Conservation (phyloP, 2,113 vertebrate genomes). For the Pseudopipra pipra region DNA sequence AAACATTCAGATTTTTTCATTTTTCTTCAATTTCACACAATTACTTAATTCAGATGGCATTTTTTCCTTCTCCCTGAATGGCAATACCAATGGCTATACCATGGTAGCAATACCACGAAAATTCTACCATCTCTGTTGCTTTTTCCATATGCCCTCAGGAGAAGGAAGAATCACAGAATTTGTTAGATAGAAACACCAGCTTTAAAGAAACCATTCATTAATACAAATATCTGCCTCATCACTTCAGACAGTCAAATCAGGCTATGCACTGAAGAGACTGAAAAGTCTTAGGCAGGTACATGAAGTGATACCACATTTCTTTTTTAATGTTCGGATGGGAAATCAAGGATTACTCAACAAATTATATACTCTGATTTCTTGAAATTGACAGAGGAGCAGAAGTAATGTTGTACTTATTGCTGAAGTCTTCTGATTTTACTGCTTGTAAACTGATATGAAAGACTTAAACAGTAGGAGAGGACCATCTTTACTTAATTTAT, state of each 20-base stretch:
- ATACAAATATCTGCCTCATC: background rate
- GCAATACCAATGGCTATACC: background rate
- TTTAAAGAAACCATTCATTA: background rate
- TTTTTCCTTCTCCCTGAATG: background rate
- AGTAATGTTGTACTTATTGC: conserved; percentile 51
- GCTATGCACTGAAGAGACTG: background rate
- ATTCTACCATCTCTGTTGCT: background rate
- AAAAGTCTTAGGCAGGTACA: conserved; percentile 39
- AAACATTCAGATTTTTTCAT: background rate
- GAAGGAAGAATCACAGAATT: background rate
- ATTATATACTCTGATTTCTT: conserved; percentile 50
- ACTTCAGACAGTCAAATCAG: background rate
- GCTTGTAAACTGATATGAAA: conserved; percentile 66
- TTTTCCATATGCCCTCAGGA: background rate
- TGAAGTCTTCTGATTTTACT: conserved; percentile 56
- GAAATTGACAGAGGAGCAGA: conserved; percentile 52
- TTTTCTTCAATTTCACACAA: background rate
- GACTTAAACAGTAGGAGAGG: conserved; percentile 58
- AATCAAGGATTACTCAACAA: conserved; percentile 27
- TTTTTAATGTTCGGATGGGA: conserved; percentile 27
- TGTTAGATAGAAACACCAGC: background rate
- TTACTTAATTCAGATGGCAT: background rate
- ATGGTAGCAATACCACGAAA: background rate
- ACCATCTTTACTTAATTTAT: conserved; percentile 67
- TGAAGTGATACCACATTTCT: conserved; percentile 9